Base-by-base conservation (phyloP, 1,140 invertebrate genomes). In the Drosophila novamexicana region DNA sequence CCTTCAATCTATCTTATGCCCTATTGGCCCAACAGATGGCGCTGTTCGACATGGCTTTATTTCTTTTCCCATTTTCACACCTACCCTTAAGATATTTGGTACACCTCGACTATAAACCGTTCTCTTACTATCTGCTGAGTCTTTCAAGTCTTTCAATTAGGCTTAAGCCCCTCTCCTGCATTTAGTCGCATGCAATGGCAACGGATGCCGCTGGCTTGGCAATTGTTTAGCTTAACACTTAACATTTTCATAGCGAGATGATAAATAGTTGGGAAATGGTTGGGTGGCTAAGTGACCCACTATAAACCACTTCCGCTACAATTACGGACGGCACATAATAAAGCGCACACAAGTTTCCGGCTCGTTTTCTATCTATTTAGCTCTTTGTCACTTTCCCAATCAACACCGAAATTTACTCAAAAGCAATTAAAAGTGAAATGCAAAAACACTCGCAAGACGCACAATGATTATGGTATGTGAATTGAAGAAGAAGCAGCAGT, bases 371-470 rank as follows among this genome's bases (percentile, higher is more conserved):
- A 53, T 62, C 39, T 74, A 53, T 53, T 47, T 53, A 18, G 22
- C 45, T 58, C 22, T 39, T 39, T 50, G 57, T 47, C 44, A 59
- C 62, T 84, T 83, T 63, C 73, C 74, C 53, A 81, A 84, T 77
- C 52, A 68, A 68, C 65, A 52, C 63, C 80, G 61, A 64, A 61
- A 64, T 69, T 56, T 61, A 64, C 77, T 62, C 42, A 63, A 64
- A 61, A 65, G 74, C 77, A 84, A 80, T 79, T 76, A 84, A 81
- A 81, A 86, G 81, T 81, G 66, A 81, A 86, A 73, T 77, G 83
- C 34, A 18, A 54, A 57, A 34, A 39, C 18, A 49, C n/a, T 66
- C 22, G 22, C 10, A 36, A 39, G 53, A 37, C n/a, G 34, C 9
- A 6, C 40, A 47, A 9, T 9, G 12, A 32, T 10, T 14, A 53